Conservation (phyloP, 2,888 invertebrate genomes). For the Nycteola revayana region DNA sequence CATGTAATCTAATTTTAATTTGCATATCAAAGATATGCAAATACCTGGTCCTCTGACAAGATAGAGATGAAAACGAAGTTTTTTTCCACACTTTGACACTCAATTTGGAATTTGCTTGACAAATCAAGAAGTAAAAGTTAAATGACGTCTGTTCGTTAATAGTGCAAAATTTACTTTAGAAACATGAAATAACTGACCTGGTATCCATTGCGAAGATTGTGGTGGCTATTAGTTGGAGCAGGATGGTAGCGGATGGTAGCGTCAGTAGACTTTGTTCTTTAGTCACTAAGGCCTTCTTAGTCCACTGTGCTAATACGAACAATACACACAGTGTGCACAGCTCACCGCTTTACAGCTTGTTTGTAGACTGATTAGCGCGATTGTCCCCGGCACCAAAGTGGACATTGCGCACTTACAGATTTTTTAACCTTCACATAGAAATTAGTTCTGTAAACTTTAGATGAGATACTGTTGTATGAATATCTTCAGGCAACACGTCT, state of each 20-base stretch:
- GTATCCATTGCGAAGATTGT: conserved; percentile 60
- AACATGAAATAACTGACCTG: no score
- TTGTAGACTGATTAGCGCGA: conserved; percentile 73
- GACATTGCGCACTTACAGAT: conserved; percentile 75
- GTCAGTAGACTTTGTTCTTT: conserved; percentile 55
- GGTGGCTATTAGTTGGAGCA: conserved; percentile 34
- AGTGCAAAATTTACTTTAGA: no score
- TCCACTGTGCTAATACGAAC: conserved; percentile 63
- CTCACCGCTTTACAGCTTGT: conserved; percentile 63
- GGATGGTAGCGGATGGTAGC: conserved; percentile 41
- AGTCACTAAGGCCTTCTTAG: conserved; percentile 49
- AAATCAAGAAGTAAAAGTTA: no score
- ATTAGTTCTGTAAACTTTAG: conserved; percentile 57
- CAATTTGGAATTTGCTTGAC: no score
- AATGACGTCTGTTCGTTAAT: no score
- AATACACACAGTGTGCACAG: conserved; percentile 56
- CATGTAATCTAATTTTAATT: no score
- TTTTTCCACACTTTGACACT: no score
- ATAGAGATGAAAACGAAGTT: no score
- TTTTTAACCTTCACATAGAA: conserved; percentile 67
- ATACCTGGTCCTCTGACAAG: no score
- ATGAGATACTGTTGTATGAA: conserved; percentile 45
- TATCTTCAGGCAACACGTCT: conserved; percentile 44
- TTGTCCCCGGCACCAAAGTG: conserved; percentile 68
- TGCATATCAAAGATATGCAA: no score